Percentiles rank a stretch among this genome's conserved stretches.
These are phyloP conservation scores for Drosophila nasuta DNA, from an alignment of 1,140 invertebrate genomes.

Conservation along the genomic window DNA sequence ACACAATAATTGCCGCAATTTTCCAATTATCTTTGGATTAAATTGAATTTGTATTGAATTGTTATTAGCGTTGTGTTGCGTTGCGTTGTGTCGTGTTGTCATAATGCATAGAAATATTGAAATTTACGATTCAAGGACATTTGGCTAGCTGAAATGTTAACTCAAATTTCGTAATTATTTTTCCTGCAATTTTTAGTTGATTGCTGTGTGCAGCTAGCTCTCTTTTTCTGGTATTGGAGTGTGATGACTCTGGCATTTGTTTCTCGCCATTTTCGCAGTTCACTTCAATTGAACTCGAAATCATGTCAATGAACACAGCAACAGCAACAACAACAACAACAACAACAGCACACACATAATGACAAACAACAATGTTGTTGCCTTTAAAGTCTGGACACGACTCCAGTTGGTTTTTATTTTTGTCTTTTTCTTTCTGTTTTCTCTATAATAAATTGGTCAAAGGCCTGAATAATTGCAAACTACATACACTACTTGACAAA, in stretches of 20 bases:
- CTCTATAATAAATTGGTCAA: constrained; percentile 70
- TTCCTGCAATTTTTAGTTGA: constrained; percentile 2
- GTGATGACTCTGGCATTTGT: constrained; percentile 41
- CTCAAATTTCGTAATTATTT: not conserved
- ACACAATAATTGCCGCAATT: constrained; percentile 20
- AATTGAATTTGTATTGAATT: constrained; percentile 23
- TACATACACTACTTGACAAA: constrained; percentile 48
- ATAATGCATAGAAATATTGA: not conserved
- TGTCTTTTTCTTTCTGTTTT: constrained; percentile 25
- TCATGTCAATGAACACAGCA: constrained; percentile 49
- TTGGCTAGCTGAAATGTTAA: not conserved
- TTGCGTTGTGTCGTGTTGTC: no score
- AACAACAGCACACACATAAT: constrained; percentile 30
- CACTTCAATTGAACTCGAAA: constrained; percentile 58
- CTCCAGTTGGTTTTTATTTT: constrained; percentile 9
- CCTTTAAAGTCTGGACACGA: constrained; percentile 44
- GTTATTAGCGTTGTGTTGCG: not conserved
- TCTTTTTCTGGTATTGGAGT: not conserved
- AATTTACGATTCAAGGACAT: constrained; percentile 12
- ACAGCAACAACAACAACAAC: constrained; percentile 31
- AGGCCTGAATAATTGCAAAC: constrained; percentile 76
- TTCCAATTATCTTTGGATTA: constrained; percentile 17
- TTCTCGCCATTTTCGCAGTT: constrained; percentile 54
- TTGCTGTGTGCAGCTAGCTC: no score
- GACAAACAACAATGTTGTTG: constrained; percentile 41